These are phyloP conservation scores for Myotis daubentonii DNA, from an alignment of 2,797 vertebrate species.

Conservation along the genomic window DNA sequence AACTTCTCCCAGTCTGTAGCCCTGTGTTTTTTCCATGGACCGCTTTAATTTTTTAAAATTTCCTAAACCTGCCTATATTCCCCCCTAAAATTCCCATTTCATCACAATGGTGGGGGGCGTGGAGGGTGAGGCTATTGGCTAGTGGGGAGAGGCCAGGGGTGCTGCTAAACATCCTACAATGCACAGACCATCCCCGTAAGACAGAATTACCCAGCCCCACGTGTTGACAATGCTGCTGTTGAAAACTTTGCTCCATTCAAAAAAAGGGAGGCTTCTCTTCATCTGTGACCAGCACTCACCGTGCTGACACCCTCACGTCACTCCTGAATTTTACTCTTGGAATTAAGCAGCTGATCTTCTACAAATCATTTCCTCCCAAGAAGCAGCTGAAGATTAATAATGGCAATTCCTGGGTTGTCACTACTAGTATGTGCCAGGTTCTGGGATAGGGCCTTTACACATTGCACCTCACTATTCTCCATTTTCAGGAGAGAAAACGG, in stretches of 20 bases:
- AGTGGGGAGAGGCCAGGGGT: background rate
- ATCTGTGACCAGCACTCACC: background rate
- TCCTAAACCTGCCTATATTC: too few relatives aligned
- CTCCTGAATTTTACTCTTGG: background rate
- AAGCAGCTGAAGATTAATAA: background rate
- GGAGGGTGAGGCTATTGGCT: background rate
- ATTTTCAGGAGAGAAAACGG: background rate
- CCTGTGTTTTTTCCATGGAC: too few relatives aligned
- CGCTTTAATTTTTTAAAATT: too few relatives aligned
- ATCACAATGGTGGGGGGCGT: background rate
- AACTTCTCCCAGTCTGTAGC: too few relatives aligned
- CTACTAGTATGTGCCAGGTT: background rate
- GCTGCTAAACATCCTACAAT: background rate
- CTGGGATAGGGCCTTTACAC: background rate
- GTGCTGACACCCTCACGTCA: background rate
- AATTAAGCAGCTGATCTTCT: background rate
- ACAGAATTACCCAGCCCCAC: background rate
- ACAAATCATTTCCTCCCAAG: background rate
- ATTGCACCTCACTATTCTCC: background rate
- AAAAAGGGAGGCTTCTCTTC: background rate
- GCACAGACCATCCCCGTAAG: background rate
- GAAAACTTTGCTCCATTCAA: background rate
- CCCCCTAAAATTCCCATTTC: too few relatives aligned
- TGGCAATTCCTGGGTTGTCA: background rate
- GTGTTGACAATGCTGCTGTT: background rate